Base-by-base conservation (phyloP, 2,113 vertebrate species). In the Fulica atra region DNA sequence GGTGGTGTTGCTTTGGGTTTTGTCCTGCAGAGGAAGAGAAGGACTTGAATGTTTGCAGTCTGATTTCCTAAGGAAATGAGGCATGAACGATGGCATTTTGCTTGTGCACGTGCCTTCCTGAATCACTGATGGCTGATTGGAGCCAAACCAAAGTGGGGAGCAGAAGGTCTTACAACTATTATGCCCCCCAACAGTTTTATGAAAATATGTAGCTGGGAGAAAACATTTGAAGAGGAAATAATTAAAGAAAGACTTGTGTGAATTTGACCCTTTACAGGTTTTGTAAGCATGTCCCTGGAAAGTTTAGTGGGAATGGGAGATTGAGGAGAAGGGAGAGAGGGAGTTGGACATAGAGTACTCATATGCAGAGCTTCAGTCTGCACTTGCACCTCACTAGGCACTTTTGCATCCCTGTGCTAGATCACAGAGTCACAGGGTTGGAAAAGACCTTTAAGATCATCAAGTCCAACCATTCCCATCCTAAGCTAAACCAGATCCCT, bases 31-130 rank as follows among this genome's bases (percentile, higher is more conserved):
- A 88, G 95, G 96, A 95, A 93, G 56, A 87, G 76, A 70, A 88
- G 80, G 69, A 95, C 61, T 36, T 92, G 65, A 87, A 56, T 93
- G 86, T 91, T 95, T 95, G 81, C 65, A 81, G 53, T 50, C 72
- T 87, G 65, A 48, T 87, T 96, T 97, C 96, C 94, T 93, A 87
- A 95, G 94, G 94, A 96, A 97, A 91, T 91, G 89, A 97, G 93
- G 42, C 80, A 69, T 20, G 61, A 82, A 10, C 61, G 69, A 44
- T 87, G 86, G 73, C 17, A 76, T 95, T 95, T 92, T 38, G 38
- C 93, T 26, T 48, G 38, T 92, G 72, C 51, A 16, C 81, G 65
- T 81, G 91, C 91, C 61, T 93, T 95, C 89, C 77, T 2, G 0
- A 91, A 40, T 81, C 79, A 71, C 69, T 81, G 83, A 71, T 92